Conservation (phyloP, 2,113 vertebrate genomes). For the Tricholaema leucomelas region DNA sequence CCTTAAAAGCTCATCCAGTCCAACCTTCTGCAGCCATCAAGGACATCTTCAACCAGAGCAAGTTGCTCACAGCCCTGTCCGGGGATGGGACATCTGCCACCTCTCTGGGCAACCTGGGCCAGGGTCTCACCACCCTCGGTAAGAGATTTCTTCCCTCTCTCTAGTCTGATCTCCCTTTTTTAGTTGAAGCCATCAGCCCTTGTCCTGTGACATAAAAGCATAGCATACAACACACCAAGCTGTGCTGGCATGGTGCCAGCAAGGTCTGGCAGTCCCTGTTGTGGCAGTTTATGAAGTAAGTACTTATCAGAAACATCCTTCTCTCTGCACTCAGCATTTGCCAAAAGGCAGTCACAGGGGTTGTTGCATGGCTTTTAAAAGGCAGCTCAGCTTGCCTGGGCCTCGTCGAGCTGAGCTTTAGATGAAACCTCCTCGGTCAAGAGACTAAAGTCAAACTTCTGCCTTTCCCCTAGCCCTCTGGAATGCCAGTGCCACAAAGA, state of each 20-base stretch:
- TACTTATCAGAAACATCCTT: background rate
- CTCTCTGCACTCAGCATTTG: accelerated
- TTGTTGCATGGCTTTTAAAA: accelerated
- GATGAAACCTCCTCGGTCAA: accelerated
- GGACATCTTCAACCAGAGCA: no score
- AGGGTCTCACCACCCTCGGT: no score
- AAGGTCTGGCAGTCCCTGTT: background rate
- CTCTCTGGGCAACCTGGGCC: no score
- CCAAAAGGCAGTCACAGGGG: accelerated
- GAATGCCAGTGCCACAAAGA: accelerated
- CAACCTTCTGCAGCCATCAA: no score
- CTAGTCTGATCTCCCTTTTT: no score
- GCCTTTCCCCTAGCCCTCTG: accelerated
- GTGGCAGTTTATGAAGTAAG: accelerated
- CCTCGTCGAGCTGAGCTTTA: background rate
- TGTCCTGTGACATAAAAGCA: background rate
- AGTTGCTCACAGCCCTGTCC: no score
- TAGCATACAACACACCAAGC: accelerated
- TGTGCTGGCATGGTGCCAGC: accelerated
- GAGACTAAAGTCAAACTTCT: accelerated
- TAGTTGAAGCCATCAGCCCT: no score
- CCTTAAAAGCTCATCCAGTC: no score
- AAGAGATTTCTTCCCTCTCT: no score
- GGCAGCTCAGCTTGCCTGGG: background rate
- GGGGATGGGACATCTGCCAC: no score